Conservation (phyloP, 92 coral and sea anemone genomes). For the Hydrozoanthus gracilis region DNA sequence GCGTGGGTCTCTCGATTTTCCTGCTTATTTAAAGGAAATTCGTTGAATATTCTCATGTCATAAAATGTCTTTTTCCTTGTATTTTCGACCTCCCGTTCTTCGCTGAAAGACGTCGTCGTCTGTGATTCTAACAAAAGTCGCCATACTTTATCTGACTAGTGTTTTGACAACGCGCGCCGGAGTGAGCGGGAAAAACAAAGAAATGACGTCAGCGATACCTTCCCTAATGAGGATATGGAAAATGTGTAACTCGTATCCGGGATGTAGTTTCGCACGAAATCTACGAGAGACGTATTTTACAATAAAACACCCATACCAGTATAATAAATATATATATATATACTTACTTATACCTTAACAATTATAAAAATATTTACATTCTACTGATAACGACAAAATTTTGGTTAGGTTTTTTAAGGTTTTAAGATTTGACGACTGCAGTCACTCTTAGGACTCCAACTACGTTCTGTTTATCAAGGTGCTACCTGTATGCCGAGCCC, state of each 20-base stretch:
- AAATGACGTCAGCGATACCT: conserved; percentile 12
- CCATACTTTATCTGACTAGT: neutral
- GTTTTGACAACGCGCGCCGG: conserved; percentile 12
- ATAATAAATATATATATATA: neutral
- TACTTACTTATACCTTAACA: no score
- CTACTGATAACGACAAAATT: neutral
- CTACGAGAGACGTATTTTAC: neutral
- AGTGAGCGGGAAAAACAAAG: conserved; percentile 23
- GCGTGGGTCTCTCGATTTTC: neutral
- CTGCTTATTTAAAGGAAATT: neutral
- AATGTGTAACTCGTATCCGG: neutral
- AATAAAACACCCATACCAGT: neutral
- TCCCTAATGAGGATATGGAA: conserved; percentile 4
- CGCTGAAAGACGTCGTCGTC: neutral
- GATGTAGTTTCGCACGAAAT: neutral
- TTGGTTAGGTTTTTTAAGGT: neutral
- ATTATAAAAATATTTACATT: no score
- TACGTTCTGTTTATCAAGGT: neutral
- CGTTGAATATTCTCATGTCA: neutral
- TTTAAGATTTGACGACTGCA: neutral
- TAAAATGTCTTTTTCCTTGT: neutral
- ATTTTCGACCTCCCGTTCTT: neutral
- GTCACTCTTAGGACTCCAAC: neutral
- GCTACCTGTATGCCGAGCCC: conserved; percentile 70
- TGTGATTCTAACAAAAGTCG: neutral